Conservation (phyloP, 2,888 invertebrate genomes). For the Pimpla rufipes region DNA sequence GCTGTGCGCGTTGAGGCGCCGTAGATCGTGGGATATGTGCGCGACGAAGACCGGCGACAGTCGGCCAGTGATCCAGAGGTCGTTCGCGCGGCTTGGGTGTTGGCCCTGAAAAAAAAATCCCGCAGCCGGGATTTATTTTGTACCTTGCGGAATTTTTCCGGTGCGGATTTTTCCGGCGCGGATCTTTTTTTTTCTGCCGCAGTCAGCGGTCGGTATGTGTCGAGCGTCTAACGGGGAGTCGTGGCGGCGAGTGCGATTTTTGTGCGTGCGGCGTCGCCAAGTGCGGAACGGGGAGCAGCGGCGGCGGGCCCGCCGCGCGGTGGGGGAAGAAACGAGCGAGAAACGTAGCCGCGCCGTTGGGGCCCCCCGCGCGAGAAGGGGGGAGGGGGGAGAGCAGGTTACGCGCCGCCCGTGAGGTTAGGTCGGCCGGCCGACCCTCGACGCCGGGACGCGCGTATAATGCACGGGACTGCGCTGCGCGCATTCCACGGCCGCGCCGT, state of each 20-base stretch:
- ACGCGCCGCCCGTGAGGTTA: constrained; percentile 53
- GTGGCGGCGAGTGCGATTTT: too few species aligned
- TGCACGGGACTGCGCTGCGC: constrained; percentile 12
- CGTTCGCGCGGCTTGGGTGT: constrained; percentile 66
- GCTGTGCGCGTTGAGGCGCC: too few species aligned
- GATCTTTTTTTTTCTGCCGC: constrained; percentile 8
- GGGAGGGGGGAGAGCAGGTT: neutral
- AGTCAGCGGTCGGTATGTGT: too few species aligned
- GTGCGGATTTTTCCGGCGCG: neutral
- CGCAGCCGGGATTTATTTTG: constrained; percentile 50
- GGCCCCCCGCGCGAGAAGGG: too few species aligned
- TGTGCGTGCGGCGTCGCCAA: too few species aligned
- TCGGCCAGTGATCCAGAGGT: constrained; percentile 62
- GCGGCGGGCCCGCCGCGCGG: constrained; percentile 1
- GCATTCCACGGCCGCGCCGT: constrained; percentile 33
- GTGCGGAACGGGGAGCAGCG: constrained; percentile 6
- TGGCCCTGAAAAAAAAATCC: constrained; percentile 69
- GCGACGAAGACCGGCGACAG: constrained; percentile 48
- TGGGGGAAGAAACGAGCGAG: constrained; percentile 33
- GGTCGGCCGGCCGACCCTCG: constrained; percentile 52
- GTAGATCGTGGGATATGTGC: constrained; percentile 47
- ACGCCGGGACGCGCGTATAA: constrained; percentile 62
- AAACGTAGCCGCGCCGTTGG: constrained; percentile 41
- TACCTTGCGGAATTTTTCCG: neutral
- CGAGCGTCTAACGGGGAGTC: too few species aligned